Evolutionary conservation across 2,113 vertebrate species (phyloP).

Genomic region (Callionymus lyra): DNA sequence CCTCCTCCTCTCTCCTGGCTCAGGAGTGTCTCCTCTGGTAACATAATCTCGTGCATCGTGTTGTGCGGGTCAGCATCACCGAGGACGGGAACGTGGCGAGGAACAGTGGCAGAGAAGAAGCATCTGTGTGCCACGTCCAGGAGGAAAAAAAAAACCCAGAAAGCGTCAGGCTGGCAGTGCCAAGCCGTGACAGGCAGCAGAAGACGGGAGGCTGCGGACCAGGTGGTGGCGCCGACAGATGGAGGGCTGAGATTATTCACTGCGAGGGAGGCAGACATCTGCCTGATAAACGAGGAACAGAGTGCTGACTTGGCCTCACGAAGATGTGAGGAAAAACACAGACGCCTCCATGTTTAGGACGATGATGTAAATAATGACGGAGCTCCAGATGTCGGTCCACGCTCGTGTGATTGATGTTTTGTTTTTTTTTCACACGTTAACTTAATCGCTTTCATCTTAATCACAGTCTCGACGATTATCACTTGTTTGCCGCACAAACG

Average conservation of each 20-base stretch:
- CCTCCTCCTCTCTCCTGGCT: conserved; percentile 15
- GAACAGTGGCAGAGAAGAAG: conserved; percentile 45
- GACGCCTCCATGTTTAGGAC: conserved; percentile 16
- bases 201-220: conserved; percentile 50
- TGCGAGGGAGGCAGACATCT: conserved; percentile 55
- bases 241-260: conserved; percentile 59
- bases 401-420: background rate
- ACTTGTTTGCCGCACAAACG: too few relatives aligned
- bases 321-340: conserved; percentile 27
- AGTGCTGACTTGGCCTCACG: conserved; percentile 52
- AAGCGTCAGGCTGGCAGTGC: conserved; percentile 51
- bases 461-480: too few relatives aligned
- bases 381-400: background rate
- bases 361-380: conserved; percentile 13
- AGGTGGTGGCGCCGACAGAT: conserved; percentile 56
- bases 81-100: conserved; percentile 4
- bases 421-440: background rate
- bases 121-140: conserved; percentile 26
- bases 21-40: conserved; percentile 22
- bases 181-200: conserved; percentile 48
- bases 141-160: conserved; percentile 8
- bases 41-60: conserved; percentile 52
- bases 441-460: background rate
- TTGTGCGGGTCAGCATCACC: conserved; percentile 51
- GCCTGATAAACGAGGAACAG: conserved; percentile 60